Evolutionary conservation across 2,888 invertebrate genomes (phyloP), one percentile per base, ranked within the genome.

Genomic region (Troilus luridus): DNA sequence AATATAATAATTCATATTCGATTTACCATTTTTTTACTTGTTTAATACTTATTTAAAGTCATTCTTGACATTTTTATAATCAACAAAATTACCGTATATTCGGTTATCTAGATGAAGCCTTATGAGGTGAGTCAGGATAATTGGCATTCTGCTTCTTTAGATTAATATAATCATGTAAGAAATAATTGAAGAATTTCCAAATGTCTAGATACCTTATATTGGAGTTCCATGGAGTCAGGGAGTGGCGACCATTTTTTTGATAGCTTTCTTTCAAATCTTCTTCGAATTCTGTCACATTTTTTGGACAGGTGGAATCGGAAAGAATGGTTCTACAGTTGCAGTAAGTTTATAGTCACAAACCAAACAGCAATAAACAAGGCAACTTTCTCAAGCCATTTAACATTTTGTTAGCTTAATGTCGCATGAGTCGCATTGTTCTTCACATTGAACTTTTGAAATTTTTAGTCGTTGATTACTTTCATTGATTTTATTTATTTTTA

Each of bases 301-400:
- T 92, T 92, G 92, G 91, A 95, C 95, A 93, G 93, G 93, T 56
- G 99, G 99, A 95, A 97, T 98, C 94, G 99, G 99, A 94, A 99
- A 98, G 96, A 99, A 99, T 96, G 99, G 99, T 95, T 99, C 99
- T 94, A 98, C 99, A 93, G 98, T 99, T 93, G 99, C 99, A 95
- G 99, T 99, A 97, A 98, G 98, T 96, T 92, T 81, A 21, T 56
- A 60, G 58, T 27, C 54, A 60, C 64, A 64, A 90, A 54, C 24
- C 77, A 90, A n/a, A 90, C 81, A 62, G 12, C 54, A 85, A 85
- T 85, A 85, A 85, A 85, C 85, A 85, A 56, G 85, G 85, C 54
- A 85, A 85, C 85, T 58, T 77, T 77, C 27, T 77, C 72, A 77
- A 77, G 72, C 72, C 58, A 62, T 88, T 41, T 58, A 88, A 60